A percentile compares a stretch with the other conserved stretches of the same genome.
These are phyloP conservation scores for Orthonevra nobilis DNA, from an alignment of 2,888 invertebrate genomes.

Conservation along the genomic window DNA sequence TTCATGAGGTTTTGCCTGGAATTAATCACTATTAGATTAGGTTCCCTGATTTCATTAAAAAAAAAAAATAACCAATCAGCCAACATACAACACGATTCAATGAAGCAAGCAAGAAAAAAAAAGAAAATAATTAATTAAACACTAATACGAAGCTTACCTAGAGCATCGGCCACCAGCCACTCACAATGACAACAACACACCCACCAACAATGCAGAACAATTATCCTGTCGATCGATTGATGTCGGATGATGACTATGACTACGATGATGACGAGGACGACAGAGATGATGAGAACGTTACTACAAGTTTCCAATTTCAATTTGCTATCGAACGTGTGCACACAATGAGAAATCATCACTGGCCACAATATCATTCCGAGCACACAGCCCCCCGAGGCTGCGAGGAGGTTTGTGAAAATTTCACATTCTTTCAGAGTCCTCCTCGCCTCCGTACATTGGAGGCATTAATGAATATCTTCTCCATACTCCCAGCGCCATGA, in stretches of 20 bases:
- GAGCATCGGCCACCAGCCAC: not conserved
- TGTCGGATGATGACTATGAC: slow-evolving; percentile 24
- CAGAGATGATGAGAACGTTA: slow-evolving; percentile 56
- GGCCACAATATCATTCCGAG: slow-evolving; percentile 48
- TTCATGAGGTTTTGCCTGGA: too few relatives aligned
- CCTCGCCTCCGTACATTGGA: slow-evolving; percentile 44
- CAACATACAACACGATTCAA: slow-evolving; percentile 45
- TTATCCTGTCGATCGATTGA: slow-evolving; percentile 49
- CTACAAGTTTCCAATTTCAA: slow-evolving; percentile 68
- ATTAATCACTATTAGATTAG: slow-evolving; percentile 37
- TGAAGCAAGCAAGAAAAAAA: slow-evolving; percentile 8
- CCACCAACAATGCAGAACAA: slow-evolving; percentile 31
- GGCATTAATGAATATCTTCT: slow-evolving; percentile 65
- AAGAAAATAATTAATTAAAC: slow-evolving; percentile 56
- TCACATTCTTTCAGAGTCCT: slow-evolving; percentile 48
- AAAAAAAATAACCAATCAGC: slow-evolving; percentile 62
- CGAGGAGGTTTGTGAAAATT: slow-evolving; percentile 18
- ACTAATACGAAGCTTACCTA: too few relatives aligned
- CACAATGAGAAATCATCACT: slow-evolving; percentile 65
- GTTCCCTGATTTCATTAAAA: slow-evolving; percentile 58
- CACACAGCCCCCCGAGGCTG: not conserved
- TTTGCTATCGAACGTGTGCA: slow-evolving; percentile 58
- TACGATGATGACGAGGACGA: slow-evolving; percentile 17
- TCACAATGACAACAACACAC: not conserved
- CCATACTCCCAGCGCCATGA: not conserved